Base-by-base conservation (phyloP, 2,797 vertebrate genomes). In the Ciconia nigra region DNA sequence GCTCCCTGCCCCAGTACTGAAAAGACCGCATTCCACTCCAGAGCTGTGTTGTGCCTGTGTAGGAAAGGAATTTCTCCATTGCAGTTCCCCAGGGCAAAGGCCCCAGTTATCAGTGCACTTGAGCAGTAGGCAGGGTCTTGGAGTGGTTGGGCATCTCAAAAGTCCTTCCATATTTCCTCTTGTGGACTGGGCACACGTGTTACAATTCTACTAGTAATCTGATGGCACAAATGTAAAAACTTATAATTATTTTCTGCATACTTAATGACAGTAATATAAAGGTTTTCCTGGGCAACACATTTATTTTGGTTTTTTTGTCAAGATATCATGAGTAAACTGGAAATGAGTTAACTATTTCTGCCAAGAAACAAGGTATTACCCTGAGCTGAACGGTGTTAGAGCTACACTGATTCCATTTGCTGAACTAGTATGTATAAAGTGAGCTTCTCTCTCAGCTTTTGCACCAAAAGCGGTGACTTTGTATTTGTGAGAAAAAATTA, bases 51-150 rank as follows among this genome's bases (percentile, higher is more conserved):
- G 18, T 42, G 15, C 52, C 54, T 31, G 17, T 39, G 26, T 9
- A n/a, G 35, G 33, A 66, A 51, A 58, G 39, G 24, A 46, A 35
- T 46, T 87, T 74, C 26, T 37, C 18, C 18, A 1, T 3, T 67
- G 10, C 41, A 24, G 8, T 33, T 70, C 31, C 42, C 24, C 17
- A 33, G 7, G 28, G 42, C 3, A 63, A 42, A 67, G 17, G 19
- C 29, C 19, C 19, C 0, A 0, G 22, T 19, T 37, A 47, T 12
- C 22, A 39, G 24, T 1, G 0, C 1, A 0, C 26, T 17, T 52
- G 16, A 20, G 42, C 0, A 2, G 9, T 17, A n/a, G 57, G 28
- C 44, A 35, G 25, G 42, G 22, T 41, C 21, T 14, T n/a, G 37
- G 52, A 46, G 20, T 19, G 10, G 13, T 0, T 52, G 46, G 5